Percentiles rank a stretch among this genome's conserved stretches.
Conservation (phyloP, 2,888 invertebrate species). For the Podabrus alpinus region DNA sequence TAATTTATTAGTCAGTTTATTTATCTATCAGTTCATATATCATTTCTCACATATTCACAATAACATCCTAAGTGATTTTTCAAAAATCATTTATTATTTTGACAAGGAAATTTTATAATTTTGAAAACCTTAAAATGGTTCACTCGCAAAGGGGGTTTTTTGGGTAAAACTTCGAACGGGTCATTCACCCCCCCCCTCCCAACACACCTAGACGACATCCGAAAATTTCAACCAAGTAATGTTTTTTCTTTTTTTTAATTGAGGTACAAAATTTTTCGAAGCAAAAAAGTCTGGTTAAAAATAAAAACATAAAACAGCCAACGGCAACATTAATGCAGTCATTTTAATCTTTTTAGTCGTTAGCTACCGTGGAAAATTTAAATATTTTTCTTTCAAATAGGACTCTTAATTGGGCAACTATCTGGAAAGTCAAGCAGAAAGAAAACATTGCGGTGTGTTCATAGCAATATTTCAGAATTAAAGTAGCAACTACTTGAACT, state of each 20-base stretch:
- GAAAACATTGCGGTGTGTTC: background rate
- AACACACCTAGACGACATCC: background rate
- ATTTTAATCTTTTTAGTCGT: background rate
- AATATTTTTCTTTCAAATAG: conserved; percentile 2
- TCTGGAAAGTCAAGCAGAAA: background rate
- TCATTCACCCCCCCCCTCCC: background rate
- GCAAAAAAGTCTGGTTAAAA: background rate
- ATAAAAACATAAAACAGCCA: background rate
- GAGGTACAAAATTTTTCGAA: background rate
- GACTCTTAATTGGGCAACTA: background rate
- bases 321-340: conserved; percentile 14
- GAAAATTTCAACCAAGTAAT: background rate
- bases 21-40: conserved; percentile 3
- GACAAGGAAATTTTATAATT: background rate
- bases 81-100: conserved; percentile 2
- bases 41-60: conserved; percentile 4
- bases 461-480: conserved; percentile 14
- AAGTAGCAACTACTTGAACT: conserved; percentile 22
- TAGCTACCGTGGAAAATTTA: background rate
- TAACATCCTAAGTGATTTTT: background rate
- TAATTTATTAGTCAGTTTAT: conserved; percentile 4
- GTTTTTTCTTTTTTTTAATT: background rate
- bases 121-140: background rate
- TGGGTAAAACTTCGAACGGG: too few relatives aligned
- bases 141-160: background rate